These are phyloP conservation scores for Urocolius indicus DNA, from an alignment of 2,113 vertebrate species.

Conservation along the genomic window DNA sequence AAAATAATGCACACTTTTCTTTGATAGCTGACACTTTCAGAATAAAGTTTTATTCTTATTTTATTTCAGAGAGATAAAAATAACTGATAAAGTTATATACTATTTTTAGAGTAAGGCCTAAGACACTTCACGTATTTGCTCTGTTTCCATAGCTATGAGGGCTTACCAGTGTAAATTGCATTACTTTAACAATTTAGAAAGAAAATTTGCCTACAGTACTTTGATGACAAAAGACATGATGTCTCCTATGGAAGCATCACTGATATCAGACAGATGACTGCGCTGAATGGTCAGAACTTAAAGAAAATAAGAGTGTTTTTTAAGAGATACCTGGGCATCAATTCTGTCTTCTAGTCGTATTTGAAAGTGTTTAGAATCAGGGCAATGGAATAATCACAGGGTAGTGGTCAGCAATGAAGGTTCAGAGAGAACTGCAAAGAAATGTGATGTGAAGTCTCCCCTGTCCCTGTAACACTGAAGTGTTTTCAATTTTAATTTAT, in stretches of 20 bases:
- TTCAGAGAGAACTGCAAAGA: not conserved
- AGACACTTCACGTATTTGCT: not conserved
- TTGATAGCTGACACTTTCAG: not conserved
- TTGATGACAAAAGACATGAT: not conserved
- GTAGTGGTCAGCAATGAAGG: not conserved
- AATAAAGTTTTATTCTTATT: not conserved
- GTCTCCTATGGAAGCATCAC: not conserved
- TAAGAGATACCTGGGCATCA: not conserved
- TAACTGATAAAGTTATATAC: not conserved
- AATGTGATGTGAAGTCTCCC: not conserved
- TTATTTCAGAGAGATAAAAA: not conserved
- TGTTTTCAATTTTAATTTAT: not conserved
- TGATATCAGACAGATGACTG: not conserved
- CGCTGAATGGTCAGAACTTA: not conserved
- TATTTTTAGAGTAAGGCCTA: not conserved
- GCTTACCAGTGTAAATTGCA: not conserved
- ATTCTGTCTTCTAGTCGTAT: not conserved
- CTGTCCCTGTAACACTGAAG: not conserved
- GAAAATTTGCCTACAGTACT: not conserved
- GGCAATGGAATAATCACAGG: not conserved
- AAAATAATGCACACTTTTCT: not conserved
- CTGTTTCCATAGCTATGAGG: not conserved
- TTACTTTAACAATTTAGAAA: not conserved
- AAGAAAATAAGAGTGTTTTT: not conserved
- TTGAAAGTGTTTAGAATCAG: not conserved